Evolutionary conservation across 2,113 vertebrate genomes (phyloP).

Genomic region (Phocoena sinus): DNA sequence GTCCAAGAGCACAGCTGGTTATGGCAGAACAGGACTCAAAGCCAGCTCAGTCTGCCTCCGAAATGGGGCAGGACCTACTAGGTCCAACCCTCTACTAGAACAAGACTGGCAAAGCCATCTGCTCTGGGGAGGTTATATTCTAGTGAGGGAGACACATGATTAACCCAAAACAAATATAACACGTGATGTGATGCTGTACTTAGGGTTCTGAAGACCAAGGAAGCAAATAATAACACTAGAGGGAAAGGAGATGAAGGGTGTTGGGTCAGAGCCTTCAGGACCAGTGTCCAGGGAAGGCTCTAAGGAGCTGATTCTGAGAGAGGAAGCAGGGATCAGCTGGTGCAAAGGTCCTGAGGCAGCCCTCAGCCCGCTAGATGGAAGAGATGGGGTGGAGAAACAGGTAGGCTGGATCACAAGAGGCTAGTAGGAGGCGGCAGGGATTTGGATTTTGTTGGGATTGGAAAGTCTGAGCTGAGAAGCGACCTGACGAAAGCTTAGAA

Average conservation of each 20-base stretch:
- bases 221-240: not conserved
- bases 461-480: not conserved
- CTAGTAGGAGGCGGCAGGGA: not conserved
- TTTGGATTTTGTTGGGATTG: not conserved
- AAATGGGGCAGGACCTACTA: not conserved
- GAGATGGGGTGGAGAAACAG: fast-evolving
- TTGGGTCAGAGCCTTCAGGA: too few species aligned
- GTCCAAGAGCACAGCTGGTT: not conserved
- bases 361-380: not conserved
- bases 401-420: not conserved
- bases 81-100: too few species aligned
- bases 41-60: not conserved
- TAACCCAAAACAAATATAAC: not conserved
- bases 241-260: not conserved
- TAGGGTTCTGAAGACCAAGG: not conserved
- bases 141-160: not conserved
- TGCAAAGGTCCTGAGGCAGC: not conserved
- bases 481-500: not conserved
- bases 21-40: not conserved
- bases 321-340: not conserved
- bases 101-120: not conserved
- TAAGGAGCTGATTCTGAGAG: not conserved
- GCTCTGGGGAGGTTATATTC: not conserved
- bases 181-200: not conserved
- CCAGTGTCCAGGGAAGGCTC: not conserved